These are phyloP conservation scores for Chaetops frenatus DNA, from an alignment of 2,113 vertebrate genomes.

Conservation along the genomic window DNA sequence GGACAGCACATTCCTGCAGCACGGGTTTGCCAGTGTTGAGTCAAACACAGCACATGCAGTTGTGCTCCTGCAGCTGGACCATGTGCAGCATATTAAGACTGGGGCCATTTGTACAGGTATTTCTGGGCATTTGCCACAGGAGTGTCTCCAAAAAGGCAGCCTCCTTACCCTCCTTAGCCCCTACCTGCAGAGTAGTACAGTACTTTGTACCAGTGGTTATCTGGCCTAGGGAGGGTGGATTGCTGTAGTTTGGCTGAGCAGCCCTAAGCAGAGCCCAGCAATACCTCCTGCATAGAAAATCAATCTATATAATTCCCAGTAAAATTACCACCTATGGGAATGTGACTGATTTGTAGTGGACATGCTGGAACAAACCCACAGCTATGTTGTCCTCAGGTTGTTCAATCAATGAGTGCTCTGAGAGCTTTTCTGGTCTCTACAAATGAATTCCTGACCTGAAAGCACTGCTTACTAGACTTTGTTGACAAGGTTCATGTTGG, in stretches of 20 bases:
- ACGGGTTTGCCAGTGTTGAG: neutral
- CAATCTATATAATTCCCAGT: neutral
- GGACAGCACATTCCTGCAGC: neutral
- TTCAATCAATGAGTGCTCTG: neutral
- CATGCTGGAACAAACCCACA: neutral
- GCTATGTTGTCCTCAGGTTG: neutral
- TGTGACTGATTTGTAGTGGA: neutral
- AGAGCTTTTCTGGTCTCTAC: neutral
- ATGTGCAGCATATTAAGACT: rapidly evolving
- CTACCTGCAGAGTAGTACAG: neutral
- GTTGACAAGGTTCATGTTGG: neutral
- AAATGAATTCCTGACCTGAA: neutral
- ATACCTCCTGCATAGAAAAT: neutral
- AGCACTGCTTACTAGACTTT: neutral
- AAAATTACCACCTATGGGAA: neutral
- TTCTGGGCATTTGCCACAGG: neutral
- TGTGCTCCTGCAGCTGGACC: neutral
- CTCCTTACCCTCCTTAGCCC: neutral
- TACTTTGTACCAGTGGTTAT: neutral
- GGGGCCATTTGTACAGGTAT: neutral
- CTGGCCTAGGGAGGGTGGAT: neutral
- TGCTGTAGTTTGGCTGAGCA: neutral
- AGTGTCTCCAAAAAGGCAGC: neutral
- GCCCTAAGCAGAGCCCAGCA: neutral
- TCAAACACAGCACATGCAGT: rapidly evolving